Base-by-base conservation (phyloP, 2,888 invertebrate species). In the Cyrtodaria siliqua region DNA sequence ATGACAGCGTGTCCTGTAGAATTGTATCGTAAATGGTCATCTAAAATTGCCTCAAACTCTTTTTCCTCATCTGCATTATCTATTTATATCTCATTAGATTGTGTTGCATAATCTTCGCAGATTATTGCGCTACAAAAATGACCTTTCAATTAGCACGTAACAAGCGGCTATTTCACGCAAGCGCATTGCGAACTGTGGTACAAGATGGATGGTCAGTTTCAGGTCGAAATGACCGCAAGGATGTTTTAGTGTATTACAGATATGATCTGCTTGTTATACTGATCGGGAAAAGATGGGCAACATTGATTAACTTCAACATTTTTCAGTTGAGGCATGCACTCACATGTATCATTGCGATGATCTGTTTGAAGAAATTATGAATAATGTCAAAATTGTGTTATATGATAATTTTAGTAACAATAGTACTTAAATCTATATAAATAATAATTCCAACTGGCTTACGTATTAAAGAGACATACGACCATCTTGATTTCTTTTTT, bases 171-270 rank as follows among this genome's bases (percentile, higher is more conserved):
- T 69, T 66, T 66, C 33, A 62, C 62, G 27, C 55, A 47, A 57
- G 57, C 44, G 56, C 49, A 53, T 47, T 26, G 49, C 50, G 55
- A 56, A 33, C n/a, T n/a, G 40, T 52, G 14, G 14, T 23, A n/a
- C 26, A 16, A 50, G 20, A 29, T 14, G n/a, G 16, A 18, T 50
- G 55, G 61, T 64, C 62, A 67, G 57, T 20, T 52, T 44, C 27
- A 56, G 77, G 77, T 77, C 77, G 72, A 68, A 47, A 38, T 77
- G 77, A 77, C 77, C 77, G 66, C 38, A 52, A 67, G 77, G 53
- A 16, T 26, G 61, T 76, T 70, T 66, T 42, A 66, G 61, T 71
- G 63, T 71, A 68, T 29, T 14, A 40, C 16, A 57, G 76, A 76
- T n/a, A 38, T 55, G 66, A 69, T 69, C 49, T 38, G 26, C 42